Conservation (phyloP, 2,888 invertebrate species). For the Dynastes grantii region DNA sequence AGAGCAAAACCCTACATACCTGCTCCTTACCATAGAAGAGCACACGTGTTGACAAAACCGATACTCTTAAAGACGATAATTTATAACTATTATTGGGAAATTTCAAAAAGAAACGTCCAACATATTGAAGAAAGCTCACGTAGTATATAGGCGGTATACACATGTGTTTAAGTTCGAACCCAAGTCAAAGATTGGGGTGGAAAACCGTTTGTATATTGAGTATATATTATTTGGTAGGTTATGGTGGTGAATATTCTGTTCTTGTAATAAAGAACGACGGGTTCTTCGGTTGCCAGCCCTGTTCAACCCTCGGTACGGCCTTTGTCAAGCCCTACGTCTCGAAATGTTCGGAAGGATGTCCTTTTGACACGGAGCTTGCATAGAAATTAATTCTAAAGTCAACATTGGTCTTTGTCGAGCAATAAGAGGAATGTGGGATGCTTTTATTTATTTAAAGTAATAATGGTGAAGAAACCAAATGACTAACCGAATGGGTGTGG, state of each 20-base stretch:
- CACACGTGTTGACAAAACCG: slow-evolving; percentile 69
- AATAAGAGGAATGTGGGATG: too few relatives aligned
- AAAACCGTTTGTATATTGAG: too few relatives aligned
- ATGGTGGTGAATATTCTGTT: background rate
- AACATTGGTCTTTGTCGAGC: too few relatives aligned
- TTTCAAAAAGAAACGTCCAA: slow-evolving; percentile 13
- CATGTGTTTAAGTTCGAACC: background rate
- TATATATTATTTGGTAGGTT: background rate
- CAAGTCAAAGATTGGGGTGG: background rate
- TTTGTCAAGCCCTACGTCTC: slow-evolving; percentile 37
- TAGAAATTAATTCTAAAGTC: too few relatives aligned
- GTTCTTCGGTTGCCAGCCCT: slow-evolving; percentile 14
- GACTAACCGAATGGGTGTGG: too few relatives aligned
- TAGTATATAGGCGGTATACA: background rate
- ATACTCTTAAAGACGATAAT: slow-evolving; percentile 65
- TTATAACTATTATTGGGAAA: slow-evolving; percentile 64
- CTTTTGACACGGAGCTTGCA: too few relatives aligned
- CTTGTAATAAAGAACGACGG: background rate
- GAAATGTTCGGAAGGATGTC: slow-evolving; percentile 1
- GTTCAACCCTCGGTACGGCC: slow-evolving; percentile 26
- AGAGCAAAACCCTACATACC: slow-evolving; percentile 27
- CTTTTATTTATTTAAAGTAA: too few relatives aligned
- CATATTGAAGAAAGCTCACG: background rate
- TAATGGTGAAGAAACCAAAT: too few relatives aligned
- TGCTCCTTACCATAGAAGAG: slow-evolving; percentile 5